Conservation (phyloP, 2,797 vertebrate genomes). For the Pseudochirops cupreus region DNA sequence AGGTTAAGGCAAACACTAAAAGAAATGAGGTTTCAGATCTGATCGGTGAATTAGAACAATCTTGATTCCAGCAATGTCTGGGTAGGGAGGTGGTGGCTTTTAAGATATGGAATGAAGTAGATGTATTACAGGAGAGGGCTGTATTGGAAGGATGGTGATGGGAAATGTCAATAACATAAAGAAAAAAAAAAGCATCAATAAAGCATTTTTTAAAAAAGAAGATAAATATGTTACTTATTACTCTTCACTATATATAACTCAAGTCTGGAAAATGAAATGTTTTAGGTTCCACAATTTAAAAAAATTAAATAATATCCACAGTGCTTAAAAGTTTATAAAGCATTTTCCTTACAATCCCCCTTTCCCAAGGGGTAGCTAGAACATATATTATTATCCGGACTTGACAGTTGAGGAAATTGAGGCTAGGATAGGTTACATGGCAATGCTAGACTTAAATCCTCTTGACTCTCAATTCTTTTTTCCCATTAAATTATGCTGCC, state of each 20-base stretch:
- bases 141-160: not conserved
- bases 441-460: not conserved
- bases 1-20: not conserved
- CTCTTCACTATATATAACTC: not conserved
- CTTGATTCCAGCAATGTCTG: not conserved
- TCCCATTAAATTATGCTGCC: not conserved
- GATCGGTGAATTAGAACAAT: not conserved
- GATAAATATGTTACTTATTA: not conserved
- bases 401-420: not conserved
- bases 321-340: not conserved
- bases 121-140: not conserved
- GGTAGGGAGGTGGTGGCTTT: not conserved
- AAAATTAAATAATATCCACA: not conserved
- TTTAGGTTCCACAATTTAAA: not conserved
- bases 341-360: not conserved
- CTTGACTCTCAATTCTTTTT: not conserved
- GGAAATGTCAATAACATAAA: not conserved
- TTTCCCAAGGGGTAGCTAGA: not conserved
- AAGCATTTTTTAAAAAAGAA: no score
- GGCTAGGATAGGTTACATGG: not conserved
- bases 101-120: not conserved
- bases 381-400: not conserved
- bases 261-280: not conserved
- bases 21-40: not conserved
- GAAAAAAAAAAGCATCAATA: no score